Base-by-base conservation (phyloP, 2,113 vertebrate genomes). In the Numida meleagris region DNA sequence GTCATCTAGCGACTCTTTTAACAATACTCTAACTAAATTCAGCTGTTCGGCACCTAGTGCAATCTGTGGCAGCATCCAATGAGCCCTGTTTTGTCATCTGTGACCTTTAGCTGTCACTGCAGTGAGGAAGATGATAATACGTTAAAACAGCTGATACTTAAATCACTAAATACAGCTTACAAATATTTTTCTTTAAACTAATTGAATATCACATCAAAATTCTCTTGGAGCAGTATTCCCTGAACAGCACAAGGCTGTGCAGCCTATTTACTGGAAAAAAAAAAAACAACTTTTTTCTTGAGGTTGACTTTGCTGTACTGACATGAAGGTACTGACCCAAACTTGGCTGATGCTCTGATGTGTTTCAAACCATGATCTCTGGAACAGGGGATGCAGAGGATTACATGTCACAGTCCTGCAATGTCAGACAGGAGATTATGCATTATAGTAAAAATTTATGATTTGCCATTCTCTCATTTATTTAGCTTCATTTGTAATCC, bases 401-500 rank as follows among this genome's bases (percentile, higher is more conserved):
- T 76, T 76, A 50, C 9, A 33, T 58, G 18, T 34, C 29, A 62
- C 21, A 50, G 24, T 61, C 42, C 70, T 70, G 50, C 42, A 74
- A 19, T 19, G 27, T 70, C 31, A 86, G 40, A 58, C 20, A 68
- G 40, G 33, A 53, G 75, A 74, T 58, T 43, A 70, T 1, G 55
- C 23, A 34, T 65, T 34, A 36, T 36, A 12, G 1, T 40, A 16
- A 50, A 62, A 34, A 55, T 70, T 78, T 66, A 73, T 74, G 46
- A 70, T 81, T 82, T 91, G 13, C 57, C 65, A 45, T 84, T 94
- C 25, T 88, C 36, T 33, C 38, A 42, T 71, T 68, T 67, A 67
- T 72, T 85, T 71, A 80, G 4, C 75, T 94, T 92, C 36, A 33
- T 34, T 86, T 77, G 94, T 63, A 88, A 87, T 66, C 40, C 31